phyloP scores from a whole-genome alignment of 2,888 invertebrate species.

The Drosophila trichaetosa region DNA sequence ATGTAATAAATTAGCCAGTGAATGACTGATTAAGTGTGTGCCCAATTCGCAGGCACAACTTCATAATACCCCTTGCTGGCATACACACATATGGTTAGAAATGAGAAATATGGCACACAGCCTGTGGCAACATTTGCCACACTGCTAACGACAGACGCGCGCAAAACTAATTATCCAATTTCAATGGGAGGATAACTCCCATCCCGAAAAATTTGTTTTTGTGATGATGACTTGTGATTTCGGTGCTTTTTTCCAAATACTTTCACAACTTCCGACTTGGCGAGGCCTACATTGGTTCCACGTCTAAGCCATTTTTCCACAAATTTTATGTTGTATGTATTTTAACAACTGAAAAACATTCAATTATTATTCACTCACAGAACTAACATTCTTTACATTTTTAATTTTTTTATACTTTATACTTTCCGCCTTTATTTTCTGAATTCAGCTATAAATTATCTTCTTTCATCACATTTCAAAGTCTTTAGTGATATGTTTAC shows the following conservation, averaged over 20 bases:
- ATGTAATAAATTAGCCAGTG: slow-evolving; percentile 62
- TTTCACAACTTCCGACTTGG: background rate
- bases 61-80: slow-evolving; percentile 8
- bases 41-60: slow-evolving; percentile 1
- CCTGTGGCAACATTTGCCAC: slow-evolving; percentile 40
- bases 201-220: background rate
- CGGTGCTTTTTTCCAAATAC: background rate
- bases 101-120: slow-evolving; percentile 43
- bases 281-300: accelerated
- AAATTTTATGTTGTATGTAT: background rate
- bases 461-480: no score
- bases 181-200: background rate
- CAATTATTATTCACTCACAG: background rate
- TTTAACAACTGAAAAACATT: background rate
- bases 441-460: background rate
- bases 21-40: slow-evolving; percentile 67
- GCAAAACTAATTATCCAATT: background rate
- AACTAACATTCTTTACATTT: accelerated
- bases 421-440: background rate
- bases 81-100: slow-evolving; percentile 35
- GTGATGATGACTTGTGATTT: background rate
- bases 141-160: slow-evolving; percentile 1
- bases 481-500: background rate
- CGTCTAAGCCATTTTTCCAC: background rate
- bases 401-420: background rate